phyloP scores from a whole-genome alignment of 92 coral and sea anemone genomes.

The Epizoanthus ramosus region DNA sequence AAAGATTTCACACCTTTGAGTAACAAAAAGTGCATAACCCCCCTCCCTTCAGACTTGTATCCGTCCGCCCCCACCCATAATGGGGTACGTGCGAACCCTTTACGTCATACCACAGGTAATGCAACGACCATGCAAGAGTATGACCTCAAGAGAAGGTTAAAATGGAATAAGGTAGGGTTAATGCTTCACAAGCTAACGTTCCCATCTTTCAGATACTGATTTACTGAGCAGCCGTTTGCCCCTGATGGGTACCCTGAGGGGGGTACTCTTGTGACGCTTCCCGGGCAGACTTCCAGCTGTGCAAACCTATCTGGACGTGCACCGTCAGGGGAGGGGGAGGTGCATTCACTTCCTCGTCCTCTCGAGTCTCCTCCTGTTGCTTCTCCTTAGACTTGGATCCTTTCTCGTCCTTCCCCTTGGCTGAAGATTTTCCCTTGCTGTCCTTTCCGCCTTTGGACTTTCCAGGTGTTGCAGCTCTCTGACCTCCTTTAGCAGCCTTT shows the following conservation, averaged over 20 bases:
- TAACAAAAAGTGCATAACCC: too few relatives aligned
- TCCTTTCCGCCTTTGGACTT: conserved; percentile 67
- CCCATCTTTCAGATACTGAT: neutral
- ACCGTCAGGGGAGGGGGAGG: conserved; percentile 83
- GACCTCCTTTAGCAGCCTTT: conserved; percentile 67
- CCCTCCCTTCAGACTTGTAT: too few relatives aligned
- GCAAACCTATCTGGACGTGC: conserved; percentile 61
- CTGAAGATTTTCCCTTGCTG: conserved; percentile 65
- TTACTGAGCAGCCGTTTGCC: neutral
- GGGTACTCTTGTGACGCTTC: conserved; percentile 72
- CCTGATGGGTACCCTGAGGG: conserved; percentile 34
- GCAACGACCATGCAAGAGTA: too few relatives aligned
- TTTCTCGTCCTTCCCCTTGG: conserved; percentile 65
- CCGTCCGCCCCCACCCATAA: too few relatives aligned
- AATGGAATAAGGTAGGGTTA: too few relatives aligned
- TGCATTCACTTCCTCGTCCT: conserved; percentile 65
- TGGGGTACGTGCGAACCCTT: too few relatives aligned
- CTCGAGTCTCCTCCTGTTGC: conserved; percentile 76
- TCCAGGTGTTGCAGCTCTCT: conserved; percentile 62
- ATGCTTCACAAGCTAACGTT: too few relatives aligned
- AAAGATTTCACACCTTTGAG: too few relatives aligned
- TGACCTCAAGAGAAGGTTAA: too few relatives aligned
- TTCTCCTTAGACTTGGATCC: conserved; percentile 75
- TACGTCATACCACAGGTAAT: too few relatives aligned
- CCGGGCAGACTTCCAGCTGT: conserved; percentile 86